Base-by-base conservation (phyloP, 1,140 invertebrate species). In the Anoplophora glabripennis region DNA sequence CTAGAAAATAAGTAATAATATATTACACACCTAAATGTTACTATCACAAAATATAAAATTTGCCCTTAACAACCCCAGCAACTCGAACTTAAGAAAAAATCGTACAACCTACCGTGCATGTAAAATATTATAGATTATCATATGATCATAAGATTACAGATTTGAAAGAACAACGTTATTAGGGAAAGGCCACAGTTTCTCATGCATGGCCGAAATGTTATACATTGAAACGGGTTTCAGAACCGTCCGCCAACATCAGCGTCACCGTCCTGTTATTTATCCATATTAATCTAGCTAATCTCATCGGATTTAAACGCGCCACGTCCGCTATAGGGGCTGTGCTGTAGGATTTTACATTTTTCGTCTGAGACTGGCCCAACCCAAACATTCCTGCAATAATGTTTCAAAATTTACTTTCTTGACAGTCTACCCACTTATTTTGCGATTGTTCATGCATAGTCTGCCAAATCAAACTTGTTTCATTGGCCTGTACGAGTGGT, bases 261-360 rank as follows among this genome's bases (percentile, higher is more conserved):
- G 92, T 92, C 5, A 96, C 92, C n/a, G 90, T 89, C 46, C 93
- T 86, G 71, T 91, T 89, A 61, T 90, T 93, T 33, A 94, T 92
- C 94, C 94, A 98, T 4, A 95, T 88, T 8, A 97, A 80, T 46
- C 89, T 83, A 14, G 94, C 93, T 65, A 94, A 79, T n/a, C 89
- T 81, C 76, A 93, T 89, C 2, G 92, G 90, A 79, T 93, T 94
- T 33, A 92, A 78, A 1, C 91, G 83, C 0, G 90, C 84, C 15
- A 93, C 89, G 72, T 96, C 93, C 28, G 92, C 89, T 68, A 96
- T 89, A 0, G 93, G 93, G 7, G 90, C 89, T 1, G 92, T 95
- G 66, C 89, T 94, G 78, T 94, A 96, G 35, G 94, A 94, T 75
- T 96, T 95, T 33, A 95, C 87, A 72, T 94, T 95, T 44, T 90